These are phyloP conservation scores for Cynopterus sphinx DNA, from an alignment of 2,797 vertebrate genomes.

Conservation along the genomic window DNA sequence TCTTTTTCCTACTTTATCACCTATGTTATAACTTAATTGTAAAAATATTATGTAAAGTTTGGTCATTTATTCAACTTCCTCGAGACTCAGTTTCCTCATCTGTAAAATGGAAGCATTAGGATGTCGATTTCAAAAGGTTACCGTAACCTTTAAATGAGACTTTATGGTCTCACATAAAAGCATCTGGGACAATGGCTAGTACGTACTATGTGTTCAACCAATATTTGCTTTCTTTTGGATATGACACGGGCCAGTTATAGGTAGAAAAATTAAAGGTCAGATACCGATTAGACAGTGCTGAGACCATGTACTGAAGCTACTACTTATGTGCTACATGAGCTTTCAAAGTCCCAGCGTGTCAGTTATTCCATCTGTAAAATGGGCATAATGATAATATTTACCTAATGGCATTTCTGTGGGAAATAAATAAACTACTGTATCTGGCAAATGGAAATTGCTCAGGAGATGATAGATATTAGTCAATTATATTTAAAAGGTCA, in stretches of 20 bases:
- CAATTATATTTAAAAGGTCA: not conserved
- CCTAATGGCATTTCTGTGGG: not conserved
- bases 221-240: not conserved
- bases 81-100: not conserved
- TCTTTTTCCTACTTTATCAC: not conserved
- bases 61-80: not conserved
- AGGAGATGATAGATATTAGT: not conserved
- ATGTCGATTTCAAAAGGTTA: not conserved
- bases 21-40: not conserved
- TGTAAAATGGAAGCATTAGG: not conserved
- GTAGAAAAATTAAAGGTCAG: not conserved
- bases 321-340: not conserved
- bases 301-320: not conserved
- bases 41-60: not conserved
- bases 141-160: not conserved
- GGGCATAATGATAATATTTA: not conserved
- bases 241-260: not conserved
- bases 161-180: not conserved
- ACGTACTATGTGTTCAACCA: not conserved
- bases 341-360: not conserved
- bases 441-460: not conserved
- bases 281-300: not conserved
- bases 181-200: not conserved
- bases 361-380: constrained; percentile 6
- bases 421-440: not conserved